A percentile compares a stretch with the other conserved stretches of the same genome.
phyloP scores from a whole-genome alignment of 2,888 invertebrate species.

The Micoletzkya japonica region DNA sequence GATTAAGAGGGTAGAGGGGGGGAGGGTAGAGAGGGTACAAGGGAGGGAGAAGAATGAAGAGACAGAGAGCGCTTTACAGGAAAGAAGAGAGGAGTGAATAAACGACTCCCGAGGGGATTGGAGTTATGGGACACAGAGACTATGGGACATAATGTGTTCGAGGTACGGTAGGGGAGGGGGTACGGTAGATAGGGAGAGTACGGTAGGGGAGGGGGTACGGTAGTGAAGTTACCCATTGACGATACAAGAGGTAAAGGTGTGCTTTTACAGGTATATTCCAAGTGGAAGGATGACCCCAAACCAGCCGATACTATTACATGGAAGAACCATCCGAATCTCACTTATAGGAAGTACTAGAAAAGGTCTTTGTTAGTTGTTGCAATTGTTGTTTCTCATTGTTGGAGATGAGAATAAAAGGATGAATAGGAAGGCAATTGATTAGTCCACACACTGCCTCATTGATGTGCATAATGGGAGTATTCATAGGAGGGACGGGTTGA shows the following conservation, averaged over 20 bases:
- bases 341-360: slow-evolving; percentile 46
- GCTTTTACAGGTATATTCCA: slow-evolving; percentile 45
- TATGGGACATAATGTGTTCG: slow-evolving; percentile 61
- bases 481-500: no score
- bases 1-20: slow-evolving; percentile 40
- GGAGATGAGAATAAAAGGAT: no score
- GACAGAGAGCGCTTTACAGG: slow-evolving; percentile 29
- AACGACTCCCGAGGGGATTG: slow-evolving; percentile 56
- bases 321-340: slow-evolving; percentile 54
- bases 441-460: no score
- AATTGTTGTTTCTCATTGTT: no score
- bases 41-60: not conserved
- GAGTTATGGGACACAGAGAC: slow-evolving; percentile 62
- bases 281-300: slow-evolving; percentile 57
- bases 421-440: no score
- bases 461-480: no score
- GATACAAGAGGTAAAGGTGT: not conserved
- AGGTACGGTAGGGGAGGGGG: slow-evolving; percentile 33
- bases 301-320: slow-evolving; percentile 42
- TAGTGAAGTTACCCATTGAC: not conserved
- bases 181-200: not conserved
- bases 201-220: not conserved
- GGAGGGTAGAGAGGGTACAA: slow-evolving; percentile 53
- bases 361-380: no score
- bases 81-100: slow-evolving; percentile 50